Percentiles rank a stretch among this genome's conserved stretches.
Evolutionary conservation across 37 sponge, comb jelly and placozoan genomes (phyloP).

Genomic region (Halisarca cf. caerulea): DNA sequence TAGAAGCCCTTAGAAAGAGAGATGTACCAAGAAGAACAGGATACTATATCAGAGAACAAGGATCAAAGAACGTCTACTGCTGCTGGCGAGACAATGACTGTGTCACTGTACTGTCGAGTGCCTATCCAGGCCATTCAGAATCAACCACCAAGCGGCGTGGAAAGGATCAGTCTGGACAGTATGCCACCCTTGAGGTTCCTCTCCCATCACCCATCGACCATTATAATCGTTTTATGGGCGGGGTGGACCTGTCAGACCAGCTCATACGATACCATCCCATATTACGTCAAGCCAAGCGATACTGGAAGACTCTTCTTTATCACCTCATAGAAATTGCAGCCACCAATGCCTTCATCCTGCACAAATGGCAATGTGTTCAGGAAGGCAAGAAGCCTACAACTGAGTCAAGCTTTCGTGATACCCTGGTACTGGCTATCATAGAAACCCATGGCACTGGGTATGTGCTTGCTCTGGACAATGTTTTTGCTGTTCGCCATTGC

Average conservation of each 20-base stretch:
- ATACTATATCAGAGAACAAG: not conserved
- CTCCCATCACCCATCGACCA: not conserved
- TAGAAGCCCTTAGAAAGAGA: not conserved
- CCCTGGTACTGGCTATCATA: not conserved
- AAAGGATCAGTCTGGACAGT: not conserved
- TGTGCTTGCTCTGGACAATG: too few relatives aligned
- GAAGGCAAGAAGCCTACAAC: not conserved
- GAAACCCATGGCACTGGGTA: not conserved
- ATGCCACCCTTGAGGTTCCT: not conserved
- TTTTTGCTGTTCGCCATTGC: not conserved
- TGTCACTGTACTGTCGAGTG: slow-evolving; percentile 7
- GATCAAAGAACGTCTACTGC: not conserved
- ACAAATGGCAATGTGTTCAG: not conserved
- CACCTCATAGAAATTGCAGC: not conserved
- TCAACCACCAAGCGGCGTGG: not conserved
- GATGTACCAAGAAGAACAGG: slow-evolving; percentile 15
- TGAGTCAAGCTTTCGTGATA: not conserved
- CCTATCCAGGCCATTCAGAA: slow-evolving; percentile 13
- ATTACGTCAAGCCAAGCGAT: not conserved
- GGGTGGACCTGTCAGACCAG: not conserved
- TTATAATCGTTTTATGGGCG: not conserved
- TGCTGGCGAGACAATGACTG: slow-evolving; percentile 23
- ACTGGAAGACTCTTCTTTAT: not conserved
- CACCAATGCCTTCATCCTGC: not conserved
- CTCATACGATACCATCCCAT: not conserved